These are phyloP conservation scores for Drosophila kanapiae DNA, from an alignment of 1,140 invertebrate species.

Conservation along the genomic window DNA sequence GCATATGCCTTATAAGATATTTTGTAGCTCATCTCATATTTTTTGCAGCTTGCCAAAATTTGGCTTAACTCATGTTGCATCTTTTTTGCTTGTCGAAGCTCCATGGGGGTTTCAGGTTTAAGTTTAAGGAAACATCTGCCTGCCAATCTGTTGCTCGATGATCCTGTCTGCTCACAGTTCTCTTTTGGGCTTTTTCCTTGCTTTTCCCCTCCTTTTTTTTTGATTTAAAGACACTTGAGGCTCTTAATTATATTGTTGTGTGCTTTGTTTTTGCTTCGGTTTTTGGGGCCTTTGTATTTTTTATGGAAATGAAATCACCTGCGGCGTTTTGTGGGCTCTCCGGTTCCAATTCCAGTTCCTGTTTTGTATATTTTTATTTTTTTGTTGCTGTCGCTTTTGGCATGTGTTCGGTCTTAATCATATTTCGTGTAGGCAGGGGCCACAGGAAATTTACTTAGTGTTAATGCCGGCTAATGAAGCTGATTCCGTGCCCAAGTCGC, in stretches of 20 bases:
- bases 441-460: constrained; percentile 71
- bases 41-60: constrained; percentile 75
- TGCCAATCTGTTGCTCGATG: constrained; percentile 54
- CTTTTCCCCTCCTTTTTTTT: constrained; percentile 36
- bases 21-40: constrained; percentile 49
- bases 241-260: constrained; percentile 77
- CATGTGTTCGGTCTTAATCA: constrained; percentile 81
- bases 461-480: constrained; percentile 79
- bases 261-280: constrained; percentile 47
- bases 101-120: constrained; percentile 51
- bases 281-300: constrained; percentile 43
- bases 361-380: constrained; percentile 28
- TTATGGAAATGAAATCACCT: constrained; percentile 71
- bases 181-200: not conserved
- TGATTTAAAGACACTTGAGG: constrained; percentile 76
- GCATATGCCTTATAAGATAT: constrained; percentile 24
- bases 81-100: constrained; percentile 11
- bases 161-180: constrained; percentile 29
- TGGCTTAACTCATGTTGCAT: constrained; percentile 46
- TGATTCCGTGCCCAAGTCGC: constrained; percentile 41
- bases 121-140: constrained; percentile 65
- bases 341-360: constrained; percentile 38
- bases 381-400: constrained; percentile 38
- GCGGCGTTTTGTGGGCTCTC: constrained; percentile 52
- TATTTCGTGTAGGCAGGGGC: constrained; percentile 33